Percentiles rank a stretch among this genome's conserved stretches.
phyloP scores from a whole-genome alignment of 2,888 invertebrate species.

The Heliconius charithonia region DNA sequence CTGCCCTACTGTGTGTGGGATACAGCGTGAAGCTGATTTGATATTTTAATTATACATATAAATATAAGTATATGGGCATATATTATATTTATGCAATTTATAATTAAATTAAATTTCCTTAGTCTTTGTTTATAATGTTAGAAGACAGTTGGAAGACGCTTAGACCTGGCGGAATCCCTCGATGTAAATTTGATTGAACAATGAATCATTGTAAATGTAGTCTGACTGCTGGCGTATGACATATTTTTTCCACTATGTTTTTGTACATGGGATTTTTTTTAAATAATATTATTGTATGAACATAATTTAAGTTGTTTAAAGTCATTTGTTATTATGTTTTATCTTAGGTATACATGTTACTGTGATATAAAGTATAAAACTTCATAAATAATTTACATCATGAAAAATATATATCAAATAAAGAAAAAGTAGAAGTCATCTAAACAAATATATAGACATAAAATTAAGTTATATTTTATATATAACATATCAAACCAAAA shows the following conservation, averaged over 20 bases:
- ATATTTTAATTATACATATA: too few relatives aligned
- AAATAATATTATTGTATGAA: too few relatives aligned
- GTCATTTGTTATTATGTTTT: neutral
- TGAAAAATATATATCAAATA: neutral
- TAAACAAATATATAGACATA: neutral
- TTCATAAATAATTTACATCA: too few relatives aligned
- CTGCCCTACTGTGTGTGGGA: too few relatives aligned
- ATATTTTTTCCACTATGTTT: too few relatives aligned
- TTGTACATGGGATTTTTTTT: too few relatives aligned
- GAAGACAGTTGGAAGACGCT: neutral
- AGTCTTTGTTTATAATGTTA: neutral
- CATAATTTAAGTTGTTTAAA: too few relatives aligned
- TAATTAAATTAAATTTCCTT: neutral
- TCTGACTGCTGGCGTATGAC: neutral
- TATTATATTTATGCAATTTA: neutral
- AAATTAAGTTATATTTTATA: neutral
- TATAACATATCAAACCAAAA: neutral
- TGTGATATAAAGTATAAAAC: neutral
- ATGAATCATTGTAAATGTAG: neutral
- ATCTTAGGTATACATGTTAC: neutral
- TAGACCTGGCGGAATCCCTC: too few relatives aligned
- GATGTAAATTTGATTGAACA: neutral
- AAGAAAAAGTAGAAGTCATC: neutral
- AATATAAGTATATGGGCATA: neutral
- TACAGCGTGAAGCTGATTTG: too few relatives aligned